Conservation (phyloP, 2,113 vertebrate genomes). For the Setophaga kirtlandii region DNA sequence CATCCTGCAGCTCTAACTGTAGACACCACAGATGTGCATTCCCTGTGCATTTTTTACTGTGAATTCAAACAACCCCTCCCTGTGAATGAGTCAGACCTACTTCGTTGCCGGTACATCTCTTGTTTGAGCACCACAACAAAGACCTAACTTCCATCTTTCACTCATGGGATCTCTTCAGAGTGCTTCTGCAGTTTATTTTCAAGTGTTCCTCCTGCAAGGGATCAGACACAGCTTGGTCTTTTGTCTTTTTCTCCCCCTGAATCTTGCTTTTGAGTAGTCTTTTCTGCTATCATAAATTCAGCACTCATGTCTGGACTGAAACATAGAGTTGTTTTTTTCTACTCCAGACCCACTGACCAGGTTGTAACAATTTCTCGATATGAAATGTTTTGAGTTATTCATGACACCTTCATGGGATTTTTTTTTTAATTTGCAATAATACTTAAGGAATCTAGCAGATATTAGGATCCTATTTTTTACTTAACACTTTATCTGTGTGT, state of each 20-base stretch:
- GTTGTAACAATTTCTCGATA: neutral
- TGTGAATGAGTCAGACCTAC: neutral
- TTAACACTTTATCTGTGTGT: neutral
- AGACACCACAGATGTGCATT: neutral
- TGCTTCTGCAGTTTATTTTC: neutral
- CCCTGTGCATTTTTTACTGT: neutral
- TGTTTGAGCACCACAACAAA: neutral
- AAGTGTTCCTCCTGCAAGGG: neutral
- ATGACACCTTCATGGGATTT: neutral
- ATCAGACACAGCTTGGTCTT: neutral
- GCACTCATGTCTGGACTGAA: neutral
- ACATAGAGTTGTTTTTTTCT: neutral
- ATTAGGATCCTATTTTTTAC: neutral
- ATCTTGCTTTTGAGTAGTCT: neutral
- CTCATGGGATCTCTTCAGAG: neutral
- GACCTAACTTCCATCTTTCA: neutral
- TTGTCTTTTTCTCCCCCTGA: neutral
- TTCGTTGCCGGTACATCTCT: neutral
- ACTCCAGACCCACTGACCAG: fast-evolving
- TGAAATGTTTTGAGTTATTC: neutral
- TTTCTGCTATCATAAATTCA: neutral
- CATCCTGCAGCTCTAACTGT: neutral
- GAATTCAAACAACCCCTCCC: neutral
- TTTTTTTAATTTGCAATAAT: neutral
- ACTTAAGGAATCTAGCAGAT: neutral